Conservation (phyloP, 2,888 invertebrate species). For the Volucella inflata region DNA sequence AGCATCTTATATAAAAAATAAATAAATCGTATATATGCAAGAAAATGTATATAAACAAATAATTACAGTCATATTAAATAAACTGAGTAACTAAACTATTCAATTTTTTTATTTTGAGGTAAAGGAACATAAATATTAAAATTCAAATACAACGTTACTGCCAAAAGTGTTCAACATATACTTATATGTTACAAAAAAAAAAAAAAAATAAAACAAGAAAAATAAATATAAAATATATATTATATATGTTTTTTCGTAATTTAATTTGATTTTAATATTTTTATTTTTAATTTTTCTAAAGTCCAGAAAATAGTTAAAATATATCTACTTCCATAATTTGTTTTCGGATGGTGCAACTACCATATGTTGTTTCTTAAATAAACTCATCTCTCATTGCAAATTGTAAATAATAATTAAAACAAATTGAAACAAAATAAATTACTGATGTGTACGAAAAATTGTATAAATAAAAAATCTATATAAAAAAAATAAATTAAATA, state of each 20-base stretch:
- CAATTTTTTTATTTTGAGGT: constrained; percentile 10
- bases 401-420: constrained; percentile 53
- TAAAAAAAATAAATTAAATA: constrained; percentile 51
- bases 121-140: constrained; percentile 32
- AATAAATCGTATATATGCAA: constrained; percentile 15
- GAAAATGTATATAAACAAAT: constrained; percentile 9
- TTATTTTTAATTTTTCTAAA: constrained; percentile 78
- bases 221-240: constrained; percentile 76
- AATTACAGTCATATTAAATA: constrained; percentile 38
- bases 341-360: constrained; percentile 32
- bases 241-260: constrained; percentile 77
- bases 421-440: constrained; percentile 10
- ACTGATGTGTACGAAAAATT: constrained; percentile 33
- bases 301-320: constrained; percentile 75
- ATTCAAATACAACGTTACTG: constrained; percentile 73
- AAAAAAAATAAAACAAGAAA: constrained; percentile 73
- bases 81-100: constrained; percentile 48
- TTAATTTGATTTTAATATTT: constrained; percentile 77
- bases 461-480: constrained; percentile 23
- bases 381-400: constrained; percentile 27
- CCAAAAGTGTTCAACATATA: constrained; percentile 70
- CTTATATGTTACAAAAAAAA: constrained; percentile 58
- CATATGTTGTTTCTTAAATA: constrained; percentile 30
- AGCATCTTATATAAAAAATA: constrained; percentile 33
- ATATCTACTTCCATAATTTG: constrained; percentile 50